Evolutionary conservation across 1,140 invertebrate species (phyloP).

Genomic region (Lordiphosa clarofinis): DNA sequence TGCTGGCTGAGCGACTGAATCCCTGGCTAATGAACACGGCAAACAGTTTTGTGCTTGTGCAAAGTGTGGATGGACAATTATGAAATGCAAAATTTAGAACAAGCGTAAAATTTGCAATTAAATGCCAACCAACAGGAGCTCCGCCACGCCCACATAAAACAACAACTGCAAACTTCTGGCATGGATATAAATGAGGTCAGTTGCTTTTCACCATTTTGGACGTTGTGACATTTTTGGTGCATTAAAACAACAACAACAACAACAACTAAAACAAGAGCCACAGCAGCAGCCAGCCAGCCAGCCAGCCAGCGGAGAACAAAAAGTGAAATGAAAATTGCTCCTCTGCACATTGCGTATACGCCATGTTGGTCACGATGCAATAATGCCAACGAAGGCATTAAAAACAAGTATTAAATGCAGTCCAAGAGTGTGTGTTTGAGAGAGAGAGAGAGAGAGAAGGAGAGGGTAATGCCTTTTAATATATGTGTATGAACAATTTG

Average conservation of each 20-base stretch:
- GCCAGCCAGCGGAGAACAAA: slow-evolving; percentile 5
- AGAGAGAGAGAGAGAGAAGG: background rate
- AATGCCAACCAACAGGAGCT: slow-evolving; percentile 37
- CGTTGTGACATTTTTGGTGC: slow-evolving; percentile 63
- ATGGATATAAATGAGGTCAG: slow-evolving; percentile 55
- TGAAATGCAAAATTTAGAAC: slow-evolving; percentile 62
- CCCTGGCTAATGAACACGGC: slow-evolving; percentile 56
- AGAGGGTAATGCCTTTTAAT: background rate
- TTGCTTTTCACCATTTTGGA: slow-evolving; percentile 33
- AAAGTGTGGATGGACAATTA: slow-evolving; percentile 33
- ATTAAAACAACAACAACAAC: slow-evolving; percentile 40
- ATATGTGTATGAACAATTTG: background rate
- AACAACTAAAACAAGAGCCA: slow-evolving; percentile 7
- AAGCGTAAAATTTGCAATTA: slow-evolving; percentile 72
- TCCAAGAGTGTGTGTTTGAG: background rate
- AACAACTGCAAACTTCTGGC: slow-evolving; percentile 1
- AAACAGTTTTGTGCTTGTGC: slow-evolving; percentile 5
- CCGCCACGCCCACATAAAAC: slow-evolving; percentile 32
- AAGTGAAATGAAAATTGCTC: slow-evolving; percentile 42
- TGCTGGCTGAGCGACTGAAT: background rate
- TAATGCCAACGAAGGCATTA: slow-evolving; percentile 62
- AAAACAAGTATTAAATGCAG: slow-evolving; percentile 37
- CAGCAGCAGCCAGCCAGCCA: slow-evolving; percentile 20
- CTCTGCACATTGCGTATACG: slow-evolving; percentile 61
- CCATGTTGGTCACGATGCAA: slow-evolving; percentile 54